A percentile compares a stretch with the other conserved stretches of the same genome.
phyloP scores from a whole-genome alignment of 2,888 invertebrate genomes.

The Chesias legatella region DNA sequence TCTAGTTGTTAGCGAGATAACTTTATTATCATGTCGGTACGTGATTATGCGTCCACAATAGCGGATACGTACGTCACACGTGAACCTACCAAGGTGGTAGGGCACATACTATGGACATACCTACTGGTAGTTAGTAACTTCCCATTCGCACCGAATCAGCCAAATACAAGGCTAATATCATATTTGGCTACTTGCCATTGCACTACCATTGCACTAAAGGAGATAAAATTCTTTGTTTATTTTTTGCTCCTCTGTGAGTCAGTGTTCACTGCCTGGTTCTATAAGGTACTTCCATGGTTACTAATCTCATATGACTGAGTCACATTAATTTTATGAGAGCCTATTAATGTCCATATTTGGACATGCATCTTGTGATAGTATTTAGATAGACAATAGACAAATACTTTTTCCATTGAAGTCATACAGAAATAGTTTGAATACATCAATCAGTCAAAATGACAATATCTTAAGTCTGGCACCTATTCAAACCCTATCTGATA shows the following conservation, averaged over 20 bases:
- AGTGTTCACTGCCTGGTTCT: constrained; percentile 1
- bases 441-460: too few species aligned
- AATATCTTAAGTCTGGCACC: too few species aligned
- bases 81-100: constrained; percentile 54
- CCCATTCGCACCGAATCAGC: constrained; percentile 19
- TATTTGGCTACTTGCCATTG: constrained; percentile 53
- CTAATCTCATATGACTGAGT: too few species aligned
- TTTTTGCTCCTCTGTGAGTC: constrained; percentile 37
- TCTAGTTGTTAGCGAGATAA: constrained; percentile 21
- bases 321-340: too few species aligned
- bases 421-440: too few species aligned
- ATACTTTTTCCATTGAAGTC: too few species aligned
- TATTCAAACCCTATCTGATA: too few species aligned
- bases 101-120: constrained; percentile 37
- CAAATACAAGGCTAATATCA: constrained; percentile 38
- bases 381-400: too few species aligned
- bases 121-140: constrained; percentile 25
- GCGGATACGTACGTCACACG: constrained; percentile 31
- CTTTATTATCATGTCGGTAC: constrained; percentile 34
- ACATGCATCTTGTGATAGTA: too few species aligned
- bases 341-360: too few species aligned
- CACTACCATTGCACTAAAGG: constrained; percentile 30
- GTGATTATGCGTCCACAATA: constrained; percentile 37
- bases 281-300: too few species aligned
- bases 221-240: constrained; percentile 43